These are phyloP conservation scores for Lacanobia oleracea DNA, from an alignment of 2,888 invertebrate species.

Conservation along the genomic window DNA sequence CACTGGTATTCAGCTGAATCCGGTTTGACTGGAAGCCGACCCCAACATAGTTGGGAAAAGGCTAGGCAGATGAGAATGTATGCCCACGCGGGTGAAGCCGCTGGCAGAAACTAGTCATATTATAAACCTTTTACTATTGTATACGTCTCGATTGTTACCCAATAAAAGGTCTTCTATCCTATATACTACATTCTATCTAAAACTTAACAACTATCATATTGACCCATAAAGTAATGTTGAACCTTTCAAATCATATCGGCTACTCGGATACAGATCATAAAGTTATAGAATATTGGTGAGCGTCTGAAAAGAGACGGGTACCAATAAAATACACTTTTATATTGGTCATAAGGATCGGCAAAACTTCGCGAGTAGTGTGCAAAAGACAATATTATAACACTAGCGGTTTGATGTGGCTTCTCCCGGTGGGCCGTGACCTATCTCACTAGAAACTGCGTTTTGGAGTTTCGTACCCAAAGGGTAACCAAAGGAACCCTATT, in stretches of 20 bases:
- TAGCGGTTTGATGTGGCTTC: too few species aligned
- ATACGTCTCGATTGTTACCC: neutral
- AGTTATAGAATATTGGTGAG: constrained; percentile 12
- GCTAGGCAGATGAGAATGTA: too few species aligned
- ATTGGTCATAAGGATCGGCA: neutral
- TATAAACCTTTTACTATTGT: too few species aligned
- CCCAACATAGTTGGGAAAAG: too few species aligned
- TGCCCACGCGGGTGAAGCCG: too few species aligned
- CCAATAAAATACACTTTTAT: constrained; percentile 29
- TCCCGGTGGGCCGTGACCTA: too few species aligned
- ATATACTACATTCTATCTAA: neutral
- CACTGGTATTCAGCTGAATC: too few species aligned
- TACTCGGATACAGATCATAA: constrained; percentile 17
- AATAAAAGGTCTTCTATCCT: neutral
- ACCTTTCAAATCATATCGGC: constrained; percentile 13
- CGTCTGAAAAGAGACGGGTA: neutral
- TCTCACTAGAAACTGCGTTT: too few species aligned
- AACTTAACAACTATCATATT: neutral
- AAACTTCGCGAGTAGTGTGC: neutral
- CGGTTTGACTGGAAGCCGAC: too few species aligned
- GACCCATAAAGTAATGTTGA: neutral
- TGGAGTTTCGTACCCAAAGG: too few species aligned
- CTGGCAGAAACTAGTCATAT: too few species aligned
- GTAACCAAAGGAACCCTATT: too few species aligned
- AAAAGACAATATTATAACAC: neutral